Conservation (phyloP, 2,888 invertebrate species). For the Lasius platythorax region DNA sequence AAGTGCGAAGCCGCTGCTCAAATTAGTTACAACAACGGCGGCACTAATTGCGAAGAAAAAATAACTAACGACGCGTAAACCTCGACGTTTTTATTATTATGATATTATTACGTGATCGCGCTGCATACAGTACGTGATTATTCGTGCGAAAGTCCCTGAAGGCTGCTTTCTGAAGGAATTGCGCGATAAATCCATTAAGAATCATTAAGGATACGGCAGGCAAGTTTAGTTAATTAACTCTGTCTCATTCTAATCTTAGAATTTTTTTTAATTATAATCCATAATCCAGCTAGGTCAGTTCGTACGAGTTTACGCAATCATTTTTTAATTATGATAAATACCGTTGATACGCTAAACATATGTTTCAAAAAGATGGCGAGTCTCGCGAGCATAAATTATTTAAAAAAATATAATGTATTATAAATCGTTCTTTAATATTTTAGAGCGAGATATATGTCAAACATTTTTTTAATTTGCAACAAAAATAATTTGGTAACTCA, state of each 20-base stretch:
- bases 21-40: neutral
- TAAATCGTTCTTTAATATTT: neutral
- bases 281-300: neutral
- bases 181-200: neutral
- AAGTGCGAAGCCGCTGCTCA: neutral
- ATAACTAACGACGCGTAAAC: neutral
- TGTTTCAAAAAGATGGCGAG: neutral
- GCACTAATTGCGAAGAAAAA: conserved; percentile 23
- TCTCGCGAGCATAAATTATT: neutral
- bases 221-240: conserved; percentile 11
- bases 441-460: neutral
- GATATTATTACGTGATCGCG: conserved; percentile 3
- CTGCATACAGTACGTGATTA: neutral
- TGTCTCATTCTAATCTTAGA: neutral
- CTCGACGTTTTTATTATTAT: neutral
- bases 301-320: neutral
- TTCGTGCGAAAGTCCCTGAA: conserved; percentile 24
- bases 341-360: neutral
- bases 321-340: neutral
- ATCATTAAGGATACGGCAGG: conserved; percentile 14
- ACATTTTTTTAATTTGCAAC: too few species aligned
- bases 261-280: neutral
- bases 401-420: neutral
- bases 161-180: neutral
- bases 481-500: too few species aligned